Percentiles rank a stretch among this genome's conserved stretches.
Evolutionary conservation across 2,113 vertebrate species (phyloP).

Genomic region (Merops nubicus): DNA sequence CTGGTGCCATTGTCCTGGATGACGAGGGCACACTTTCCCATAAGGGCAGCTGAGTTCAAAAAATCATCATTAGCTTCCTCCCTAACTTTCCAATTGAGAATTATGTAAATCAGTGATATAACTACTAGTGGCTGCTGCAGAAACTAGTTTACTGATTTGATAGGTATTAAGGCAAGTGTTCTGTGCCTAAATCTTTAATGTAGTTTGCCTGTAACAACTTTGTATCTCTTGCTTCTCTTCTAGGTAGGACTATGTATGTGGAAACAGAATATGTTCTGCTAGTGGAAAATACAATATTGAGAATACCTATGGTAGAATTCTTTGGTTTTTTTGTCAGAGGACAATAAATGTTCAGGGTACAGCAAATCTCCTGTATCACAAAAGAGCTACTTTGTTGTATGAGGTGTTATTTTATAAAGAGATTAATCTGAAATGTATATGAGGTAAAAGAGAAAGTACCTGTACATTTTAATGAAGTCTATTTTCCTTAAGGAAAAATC

Average conservation of each 20-base stretch:
- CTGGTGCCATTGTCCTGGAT: not conserved
- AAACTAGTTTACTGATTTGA: not conserved
- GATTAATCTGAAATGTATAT: not conserved
- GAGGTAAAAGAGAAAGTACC: not conserved
- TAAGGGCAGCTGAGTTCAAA: not conserved
- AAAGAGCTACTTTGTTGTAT: not conserved
- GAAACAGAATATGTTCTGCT: not conserved
- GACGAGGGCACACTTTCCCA: not conserved
- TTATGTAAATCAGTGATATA: not conserved
- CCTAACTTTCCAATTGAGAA: not conserved
- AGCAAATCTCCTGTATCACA: not conserved
- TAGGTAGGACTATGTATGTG: not conserved
- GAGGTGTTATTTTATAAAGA: not conserved
- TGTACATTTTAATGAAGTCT: not conserved
- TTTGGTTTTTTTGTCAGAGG: not conserved
- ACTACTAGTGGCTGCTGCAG: not conserved
- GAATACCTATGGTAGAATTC: not conserved
- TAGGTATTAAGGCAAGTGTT: not conserved
- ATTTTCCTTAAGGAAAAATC: not conserved
- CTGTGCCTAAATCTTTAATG: not conserved
- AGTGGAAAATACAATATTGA: not conserved
- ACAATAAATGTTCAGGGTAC: not conserved
- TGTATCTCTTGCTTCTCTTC: not conserved
- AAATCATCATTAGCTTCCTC: not conserved
- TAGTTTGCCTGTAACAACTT: not conserved